Evolutionary conservation across 1,140 invertebrate species (phyloP).

Genomic region (Pogonus chalceus): DNA sequence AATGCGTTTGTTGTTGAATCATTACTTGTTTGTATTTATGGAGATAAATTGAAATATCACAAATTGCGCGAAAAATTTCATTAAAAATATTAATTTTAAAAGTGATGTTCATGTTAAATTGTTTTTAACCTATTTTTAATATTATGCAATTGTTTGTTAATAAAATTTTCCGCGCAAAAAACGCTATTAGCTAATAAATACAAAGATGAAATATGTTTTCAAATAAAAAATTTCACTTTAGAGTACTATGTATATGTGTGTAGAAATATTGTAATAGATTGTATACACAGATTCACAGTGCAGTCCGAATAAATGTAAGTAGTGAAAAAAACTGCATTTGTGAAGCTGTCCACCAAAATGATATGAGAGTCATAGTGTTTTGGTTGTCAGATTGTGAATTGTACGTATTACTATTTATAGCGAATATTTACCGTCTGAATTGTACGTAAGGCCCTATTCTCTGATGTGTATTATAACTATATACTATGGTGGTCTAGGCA

Average conservation of each 20-base stretch:
- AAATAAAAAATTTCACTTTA: not conserved
- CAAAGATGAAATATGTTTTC: not conserved
- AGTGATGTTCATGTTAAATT: too few relatives aligned
- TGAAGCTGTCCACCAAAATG: constrained; percentile 2
- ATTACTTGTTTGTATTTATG: too few relatives aligned
- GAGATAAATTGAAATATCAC: too few relatives aligned
- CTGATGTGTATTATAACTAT: constrained; percentile 29
- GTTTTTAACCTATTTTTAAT: too few relatives aligned
- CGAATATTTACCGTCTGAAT: constrained; percentile 17
- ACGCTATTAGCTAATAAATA: too few relatives aligned
- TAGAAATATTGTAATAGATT: not conserved
- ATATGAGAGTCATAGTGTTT: constrained; percentile 9
- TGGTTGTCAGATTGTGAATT: constrained; percentile 3
- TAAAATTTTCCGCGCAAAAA: not conserved
- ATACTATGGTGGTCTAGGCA: constrained; percentile 37
- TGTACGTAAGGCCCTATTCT: constrained; percentile 32
- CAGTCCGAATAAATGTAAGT: constrained; percentile 24
- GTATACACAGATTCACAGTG: not conserved
- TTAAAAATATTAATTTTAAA: too few relatives aligned
- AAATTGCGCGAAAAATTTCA: too few relatives aligned
- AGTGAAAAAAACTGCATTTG: constrained; percentile 3
- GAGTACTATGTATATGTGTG: constrained; percentile 8
- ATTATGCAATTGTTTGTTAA: not conserved
- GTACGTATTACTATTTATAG: constrained; percentile 18
- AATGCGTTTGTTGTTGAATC: too few relatives aligned